These are phyloP conservation scores for Synanthedon tipuliformis DNA, from an alignment of 2,888 invertebrate genomes.

Conservation along the genomic window DNA sequence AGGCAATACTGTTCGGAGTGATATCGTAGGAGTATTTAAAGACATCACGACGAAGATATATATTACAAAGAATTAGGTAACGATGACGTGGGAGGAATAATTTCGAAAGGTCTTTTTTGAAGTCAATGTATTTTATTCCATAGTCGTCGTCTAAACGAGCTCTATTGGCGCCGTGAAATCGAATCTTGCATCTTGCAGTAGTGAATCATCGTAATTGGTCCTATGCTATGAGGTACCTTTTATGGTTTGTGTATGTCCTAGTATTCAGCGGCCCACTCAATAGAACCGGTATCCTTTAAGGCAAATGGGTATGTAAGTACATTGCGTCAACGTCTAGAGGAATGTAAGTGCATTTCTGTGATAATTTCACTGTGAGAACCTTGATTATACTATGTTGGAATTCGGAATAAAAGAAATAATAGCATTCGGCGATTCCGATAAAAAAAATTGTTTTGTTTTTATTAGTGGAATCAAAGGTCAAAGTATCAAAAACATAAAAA, in stretches of 20 bases:
- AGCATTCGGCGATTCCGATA: too few relatives aligned
- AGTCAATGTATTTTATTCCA: slow-evolving; percentile 2
- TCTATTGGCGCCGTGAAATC: slow-evolving; percentile 17
- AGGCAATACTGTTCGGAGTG: not conserved
- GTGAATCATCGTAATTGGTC: slow-evolving; percentile 25
- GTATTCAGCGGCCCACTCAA: not conserved
- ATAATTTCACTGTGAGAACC: not conserved
- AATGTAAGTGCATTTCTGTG: not conserved
- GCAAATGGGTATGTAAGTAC: not conserved
- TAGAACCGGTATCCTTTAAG: not conserved
- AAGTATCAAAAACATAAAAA: too few relatives aligned
- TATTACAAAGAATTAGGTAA: not conserved
- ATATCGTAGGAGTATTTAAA: not conserved
- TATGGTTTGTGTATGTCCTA: slow-evolving; percentile 16
- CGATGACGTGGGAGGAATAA: not conserved
- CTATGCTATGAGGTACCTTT: slow-evolving; percentile 31
- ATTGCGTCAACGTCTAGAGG: not conserved
- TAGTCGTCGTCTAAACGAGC: slow-evolving; percentile 7
- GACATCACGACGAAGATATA: not conserved
- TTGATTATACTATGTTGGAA: too few relatives aligned
- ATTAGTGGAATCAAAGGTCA: too few relatives aligned
- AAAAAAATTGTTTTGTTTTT: too few relatives aligned
- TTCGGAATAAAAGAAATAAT: too few relatives aligned
- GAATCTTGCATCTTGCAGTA: slow-evolving; percentile 12
- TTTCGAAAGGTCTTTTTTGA: not conserved